Evolutionary conservation across 2,797 vertebrate genomes (phyloP).

Genomic region (Nannoperca australis): DNA sequence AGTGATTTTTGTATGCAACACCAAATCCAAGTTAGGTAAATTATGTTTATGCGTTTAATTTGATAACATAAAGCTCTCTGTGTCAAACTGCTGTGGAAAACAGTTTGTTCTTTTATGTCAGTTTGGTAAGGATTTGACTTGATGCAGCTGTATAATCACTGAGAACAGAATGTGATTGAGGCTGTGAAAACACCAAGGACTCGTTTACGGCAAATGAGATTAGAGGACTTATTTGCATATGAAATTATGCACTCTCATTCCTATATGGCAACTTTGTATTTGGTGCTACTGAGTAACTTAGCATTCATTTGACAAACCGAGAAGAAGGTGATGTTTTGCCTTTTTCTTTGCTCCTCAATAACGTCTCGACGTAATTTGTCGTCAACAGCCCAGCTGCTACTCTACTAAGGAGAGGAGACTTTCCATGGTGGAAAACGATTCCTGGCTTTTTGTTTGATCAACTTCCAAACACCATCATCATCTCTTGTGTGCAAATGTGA

Average conservation of each 20-base stretch:
- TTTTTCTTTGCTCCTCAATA: constrained; percentile 27
- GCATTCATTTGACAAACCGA: constrained; percentile 11
- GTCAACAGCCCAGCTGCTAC: constrained; percentile 4
- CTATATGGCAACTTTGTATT: constrained; percentile 24
- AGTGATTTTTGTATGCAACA: background rate
- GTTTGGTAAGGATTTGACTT: constrained; percentile 11
- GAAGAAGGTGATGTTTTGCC: constrained; percentile 37
- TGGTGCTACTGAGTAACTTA: background rate
- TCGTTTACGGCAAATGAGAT: constrained; percentile 38
- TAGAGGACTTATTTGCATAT: constrained; percentile 30
- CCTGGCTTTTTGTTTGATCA: constrained; percentile 46
- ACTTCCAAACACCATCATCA: constrained; percentile 35
- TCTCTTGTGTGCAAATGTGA: constrained; percentile 46
- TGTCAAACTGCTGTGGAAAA: constrained; percentile 4
- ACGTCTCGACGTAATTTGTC: constrained; percentile 4
- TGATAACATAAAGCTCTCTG: background rate
- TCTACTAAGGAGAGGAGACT: constrained; percentile 14
- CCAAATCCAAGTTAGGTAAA: constrained; percentile 1
- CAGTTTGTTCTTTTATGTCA: constrained; percentile 16
- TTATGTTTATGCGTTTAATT: constrained; percentile 5
- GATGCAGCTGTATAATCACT: constrained; percentile 34
- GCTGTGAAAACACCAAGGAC: constrained; percentile 35
- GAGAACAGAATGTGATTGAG: constrained; percentile 30
- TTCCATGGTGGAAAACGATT: constrained; percentile 51
- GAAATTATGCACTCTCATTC: constrained; percentile 3